These are phyloP conservation scores for Caenorhabditis sp. DNA, from an alignment of 2,888 invertebrate species.

Conservation along the genomic window DNA sequence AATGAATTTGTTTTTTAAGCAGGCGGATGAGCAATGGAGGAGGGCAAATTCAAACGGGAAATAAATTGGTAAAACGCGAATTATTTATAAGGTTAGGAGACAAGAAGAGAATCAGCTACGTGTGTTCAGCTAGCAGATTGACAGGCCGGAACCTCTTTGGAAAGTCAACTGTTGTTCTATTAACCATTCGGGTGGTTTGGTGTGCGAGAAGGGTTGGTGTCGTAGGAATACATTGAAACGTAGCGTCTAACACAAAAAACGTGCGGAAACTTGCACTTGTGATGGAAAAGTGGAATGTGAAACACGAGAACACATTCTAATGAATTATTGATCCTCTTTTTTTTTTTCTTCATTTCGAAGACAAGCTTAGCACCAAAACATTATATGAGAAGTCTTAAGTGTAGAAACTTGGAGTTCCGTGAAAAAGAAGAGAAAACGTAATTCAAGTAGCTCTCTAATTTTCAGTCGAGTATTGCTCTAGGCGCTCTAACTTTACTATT, in stretches of 20 bases:
- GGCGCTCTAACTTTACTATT: conserved; percentile 3
- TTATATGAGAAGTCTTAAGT: no score
- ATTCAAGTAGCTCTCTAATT: background rate
- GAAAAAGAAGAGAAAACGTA: background rate
- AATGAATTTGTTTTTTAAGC: conserved; percentile 2
- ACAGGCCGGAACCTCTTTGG: conserved; percentile 23
- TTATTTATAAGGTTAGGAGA: background rate
- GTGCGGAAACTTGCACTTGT: conserved; percentile 9
- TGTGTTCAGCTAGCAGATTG: background rate
- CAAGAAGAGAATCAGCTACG: background rate
- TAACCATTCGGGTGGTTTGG: conserved; percentile 24
- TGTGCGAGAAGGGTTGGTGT: background rate
- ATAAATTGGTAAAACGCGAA: background rate
- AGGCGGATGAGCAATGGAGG: background rate
- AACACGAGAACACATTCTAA: conserved; percentile 23
- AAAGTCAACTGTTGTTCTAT: no score
- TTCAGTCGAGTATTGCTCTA: background rate
- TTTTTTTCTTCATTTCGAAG: background rate
- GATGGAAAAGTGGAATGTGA: conserved; percentile 6
- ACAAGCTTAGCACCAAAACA: no score
- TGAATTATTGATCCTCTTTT: conserved; percentile 4
- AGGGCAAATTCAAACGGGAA: background rate
- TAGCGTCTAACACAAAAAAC: conserved; percentile 22
- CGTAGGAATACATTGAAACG: conserved; percentile 25
- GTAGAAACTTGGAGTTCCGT: background rate